Evolutionary conservation across 1,140 invertebrate genomes (phyloP).

Genomic region (Drosophila takahashii): DNA sequence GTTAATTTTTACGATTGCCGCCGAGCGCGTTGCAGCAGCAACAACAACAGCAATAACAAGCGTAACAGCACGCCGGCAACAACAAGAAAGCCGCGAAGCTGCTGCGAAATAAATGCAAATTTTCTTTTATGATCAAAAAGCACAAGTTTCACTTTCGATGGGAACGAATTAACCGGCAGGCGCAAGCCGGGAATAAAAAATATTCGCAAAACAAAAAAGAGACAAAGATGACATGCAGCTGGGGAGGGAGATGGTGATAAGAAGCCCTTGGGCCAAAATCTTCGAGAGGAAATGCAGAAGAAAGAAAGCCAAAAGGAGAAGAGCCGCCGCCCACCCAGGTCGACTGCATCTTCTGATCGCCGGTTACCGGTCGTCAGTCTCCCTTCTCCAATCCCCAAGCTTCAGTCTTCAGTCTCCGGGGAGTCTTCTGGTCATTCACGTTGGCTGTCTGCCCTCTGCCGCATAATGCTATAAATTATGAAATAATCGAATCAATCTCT

Average conservation of each 20-base stretch:
- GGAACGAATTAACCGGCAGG: conserved; percentile 35
- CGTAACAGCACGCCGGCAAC: conserved; percentile 26
- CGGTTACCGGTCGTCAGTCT: not conserved
- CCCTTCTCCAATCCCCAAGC: too few relatives aligned
- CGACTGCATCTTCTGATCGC: conserved; percentile 11
- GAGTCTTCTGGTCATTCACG: conserved; percentile 12
- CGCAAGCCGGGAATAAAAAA: conserved; percentile 7
- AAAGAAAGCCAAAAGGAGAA: conserved; percentile 25
- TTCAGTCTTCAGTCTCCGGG: not conserved
- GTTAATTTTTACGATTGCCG: conserved; percentile 81
- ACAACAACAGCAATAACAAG: conserved; percentile 27
- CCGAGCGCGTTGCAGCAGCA: conserved; percentile 35
- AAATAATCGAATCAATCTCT: conserved; percentile 29
- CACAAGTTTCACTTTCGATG: conserved; percentile 72
- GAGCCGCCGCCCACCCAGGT: conserved; percentile 48
- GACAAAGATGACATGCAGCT: conserved; percentile 35
- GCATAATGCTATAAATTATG: conserved; percentile 36
- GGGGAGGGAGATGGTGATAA: conserved; percentile 30
- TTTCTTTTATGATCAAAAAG: conserved; percentile 59
- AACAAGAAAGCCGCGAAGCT: conserved; percentile 29
- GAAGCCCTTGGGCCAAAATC: conserved; percentile 57
- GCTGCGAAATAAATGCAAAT: conserved; percentile 75
- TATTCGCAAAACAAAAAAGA: conserved; percentile 21
- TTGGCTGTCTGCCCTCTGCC: not conserved
- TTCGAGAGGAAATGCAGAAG: conserved; percentile 22